Percentiles rank a stretch among this genome's conserved stretches.
phyloP scores from a whole-genome alignment of 2,888 invertebrate species.

The Blastobasis adustella region DNA sequence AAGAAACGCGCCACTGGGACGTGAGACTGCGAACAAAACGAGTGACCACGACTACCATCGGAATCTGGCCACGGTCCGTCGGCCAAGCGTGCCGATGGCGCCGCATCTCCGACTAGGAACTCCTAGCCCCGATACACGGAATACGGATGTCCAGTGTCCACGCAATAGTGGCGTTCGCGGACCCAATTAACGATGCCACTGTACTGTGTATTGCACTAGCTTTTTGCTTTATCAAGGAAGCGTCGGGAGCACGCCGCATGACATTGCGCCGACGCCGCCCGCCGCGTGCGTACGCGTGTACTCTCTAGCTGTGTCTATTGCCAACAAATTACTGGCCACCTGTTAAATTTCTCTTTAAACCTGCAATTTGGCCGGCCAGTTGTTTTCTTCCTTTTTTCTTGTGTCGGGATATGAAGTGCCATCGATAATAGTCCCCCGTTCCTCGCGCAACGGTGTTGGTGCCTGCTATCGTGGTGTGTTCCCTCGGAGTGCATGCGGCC shows the following conservation, averaged over 20 bases:
- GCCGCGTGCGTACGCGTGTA: slow-evolving; percentile 29
- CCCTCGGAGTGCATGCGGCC: slow-evolving; percentile 20
- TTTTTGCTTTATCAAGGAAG: slow-evolving; percentile 19
- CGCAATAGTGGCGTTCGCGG: not conserved
- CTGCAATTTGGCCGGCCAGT: slow-evolving; percentile 8
- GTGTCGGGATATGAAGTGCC: not conserved
- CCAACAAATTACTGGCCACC: too few relatives aligned
- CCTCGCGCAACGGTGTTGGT: not conserved
- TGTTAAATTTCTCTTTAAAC: too few relatives aligned
- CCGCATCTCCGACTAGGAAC: slow-evolving; percentile 14
- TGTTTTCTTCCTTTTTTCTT: slow-evolving; percentile 15
- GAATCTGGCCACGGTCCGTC: slow-evolving; percentile 10
- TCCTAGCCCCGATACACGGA: slow-evolving; percentile 8
- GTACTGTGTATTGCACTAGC: not conserved
- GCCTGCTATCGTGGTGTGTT: not conserved
- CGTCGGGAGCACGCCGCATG: slow-evolving; percentile 11
- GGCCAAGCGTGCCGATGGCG: not conserved
- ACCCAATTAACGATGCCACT: slow-evolving; percentile 8
- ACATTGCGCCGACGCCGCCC: slow-evolving; percentile 24
- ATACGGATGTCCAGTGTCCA: slow-evolving; percentile 4
- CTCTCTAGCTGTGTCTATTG: too few relatives aligned
- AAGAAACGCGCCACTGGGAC: too few relatives aligned
- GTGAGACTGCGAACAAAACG: too few relatives aligned
- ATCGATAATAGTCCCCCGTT: slow-evolving; percentile 2
- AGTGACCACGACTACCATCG: not conserved